These are phyloP conservation scores for Lagopus leucura DNA, from an alignment of 2,113 vertebrate genomes.

Conservation along the genomic window DNA sequence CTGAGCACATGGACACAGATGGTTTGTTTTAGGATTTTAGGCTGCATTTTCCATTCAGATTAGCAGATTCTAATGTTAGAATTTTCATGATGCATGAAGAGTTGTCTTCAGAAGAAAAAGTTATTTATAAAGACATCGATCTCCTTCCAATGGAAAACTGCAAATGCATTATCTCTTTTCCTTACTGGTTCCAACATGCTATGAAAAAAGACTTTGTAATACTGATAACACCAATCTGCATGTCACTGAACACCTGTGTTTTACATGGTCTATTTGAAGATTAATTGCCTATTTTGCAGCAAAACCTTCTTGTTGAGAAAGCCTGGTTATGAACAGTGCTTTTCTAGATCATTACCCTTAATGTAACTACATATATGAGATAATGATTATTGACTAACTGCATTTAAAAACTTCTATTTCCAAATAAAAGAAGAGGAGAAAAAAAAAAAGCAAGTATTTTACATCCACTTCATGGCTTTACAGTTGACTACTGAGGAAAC, in stretches of 20 bases:
- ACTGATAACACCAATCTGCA: neutral
- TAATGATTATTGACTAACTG: neutral
- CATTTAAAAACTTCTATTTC: neutral
- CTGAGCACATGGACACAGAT: slow-evolving; percentile 19
- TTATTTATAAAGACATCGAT: slow-evolving; percentile 9
- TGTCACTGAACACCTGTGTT: slow-evolving; percentile 22
- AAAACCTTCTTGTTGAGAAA: neutral
- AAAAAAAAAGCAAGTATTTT: neutral
- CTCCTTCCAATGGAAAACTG: neutral
- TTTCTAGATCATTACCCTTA: slow-evolving; percentile 34
- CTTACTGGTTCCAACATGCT: neutral
- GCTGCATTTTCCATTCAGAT: slow-evolving; percentile 15
- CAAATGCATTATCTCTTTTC: slow-evolving; percentile 22
- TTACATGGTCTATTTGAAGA: slow-evolving; percentile 35
- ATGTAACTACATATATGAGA: slow-evolving; percentile 7
- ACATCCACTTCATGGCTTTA: neutral
- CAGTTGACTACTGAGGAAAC: neutral
- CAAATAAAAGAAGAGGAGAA: neutral
- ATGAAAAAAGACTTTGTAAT: slow-evolving; percentile 24
- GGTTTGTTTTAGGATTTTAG: slow-evolving; percentile 31
- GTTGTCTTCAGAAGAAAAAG: neutral
- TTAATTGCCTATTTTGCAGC: slow-evolving; percentile 44
- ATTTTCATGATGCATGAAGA: neutral
- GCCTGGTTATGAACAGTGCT: neutral
- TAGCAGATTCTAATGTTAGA: slow-evolving; percentile 41